Evolutionary conservation across 2,888 invertebrate species (phyloP), one percentile per base, ranked within the genome.

Genomic region (Bombylius major): DNA sequence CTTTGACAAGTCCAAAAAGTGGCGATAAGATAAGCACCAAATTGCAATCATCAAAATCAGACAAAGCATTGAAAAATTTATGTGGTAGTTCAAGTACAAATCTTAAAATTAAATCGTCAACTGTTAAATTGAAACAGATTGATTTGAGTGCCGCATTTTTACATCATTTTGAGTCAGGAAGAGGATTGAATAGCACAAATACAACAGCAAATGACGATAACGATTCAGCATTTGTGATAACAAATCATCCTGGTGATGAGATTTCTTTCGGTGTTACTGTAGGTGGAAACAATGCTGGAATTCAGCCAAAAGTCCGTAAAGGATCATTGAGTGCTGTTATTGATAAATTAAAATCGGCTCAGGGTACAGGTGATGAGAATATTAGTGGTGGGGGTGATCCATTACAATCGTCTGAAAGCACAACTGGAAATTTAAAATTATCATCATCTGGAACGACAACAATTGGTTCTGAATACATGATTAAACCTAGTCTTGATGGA

Each of bases 291-390:
- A 8, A 5, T 36, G 34, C 34, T 36, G 34, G 7, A 7, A 8
- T 1, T 42, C 39, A 42, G 13, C n/a, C 31, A 4, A 81, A 80
- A 51, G 76, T 83, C 11, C 86, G 86, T 64, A 87, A 87, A 67
- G 83, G 86, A 53, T 85, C 84, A 1, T 75, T 90, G n/a, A 86
- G 84, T 60, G 89, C 90, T 23, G 89, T 93, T 13, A 89, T 93
- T 64, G 90, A 92, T 67, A 92, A 92, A 70, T 71, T 93, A 32
- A 87, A 87, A 70, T 84, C 86, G 54, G 84, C 86, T 50, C 85
- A 87, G 51, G 60, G 56, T 53, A 50, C 60, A 42, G 55, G 54
- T 4, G 65, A 63, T n/a, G 64, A 64, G 11, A 39, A 9, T 23
- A 23, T 23, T 23, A 23, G 6, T 46, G n/a, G 12, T 14, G 47